Conservation (phyloP, 2,888 invertebrate genomes). For the Clusia tigrina region DNA sequence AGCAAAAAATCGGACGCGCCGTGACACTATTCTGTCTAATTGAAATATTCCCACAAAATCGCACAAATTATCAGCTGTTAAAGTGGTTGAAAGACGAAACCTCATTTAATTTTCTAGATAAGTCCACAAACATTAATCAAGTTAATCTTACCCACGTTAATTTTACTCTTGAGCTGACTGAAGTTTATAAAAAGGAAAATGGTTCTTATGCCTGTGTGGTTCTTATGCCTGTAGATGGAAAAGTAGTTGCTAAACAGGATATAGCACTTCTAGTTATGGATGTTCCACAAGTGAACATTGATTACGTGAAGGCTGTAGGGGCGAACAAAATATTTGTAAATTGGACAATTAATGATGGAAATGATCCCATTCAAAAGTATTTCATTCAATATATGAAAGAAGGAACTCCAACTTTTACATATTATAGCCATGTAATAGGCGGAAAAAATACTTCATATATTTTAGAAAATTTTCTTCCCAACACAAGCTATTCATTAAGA, state of each 20-base stretch:
- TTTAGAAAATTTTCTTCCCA: slow-evolving; percentile 71
- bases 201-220: slow-evolving; percentile 73
- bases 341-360: slow-evolving; percentile 82
- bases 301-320: slow-evolving; percentile 78
- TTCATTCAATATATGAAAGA: slow-evolving; percentile 69
- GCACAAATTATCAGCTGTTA: slow-evolving; percentile 49
- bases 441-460: slow-evolving; percentile 75
- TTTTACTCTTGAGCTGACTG: slow-evolving; percentile 68
- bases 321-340: slow-evolving; percentile 79
- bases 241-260: slow-evolving; percentile 61
- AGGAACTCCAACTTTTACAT: slow-evolving; percentile 68
- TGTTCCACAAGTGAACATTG: slow-evolving; percentile 75
- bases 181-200: slow-evolving; percentile 74
- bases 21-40: slow-evolving; percentile 68
- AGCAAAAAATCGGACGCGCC: slow-evolving; percentile 67
- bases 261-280: slow-evolving; percentile 72
- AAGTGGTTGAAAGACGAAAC: slow-evolving; percentile 70
- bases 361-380: slow-evolving; percentile 72
- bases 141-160: slow-evolving; percentile 70
- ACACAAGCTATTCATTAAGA: slow-evolving; percentile 73
- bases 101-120: slow-evolving; percentile 58
- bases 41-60: slow-evolving; percentile 69
- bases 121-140: slow-evolving; percentile 57
- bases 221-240: slow-evolving; percentile 52
- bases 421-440: slow-evolving; percentile 70